Percentiles rank a stretch among this genome's conserved stretches.
Conservation (phyloP, 2,113 vertebrate genomes). For the Rallus limicola region DNA sequence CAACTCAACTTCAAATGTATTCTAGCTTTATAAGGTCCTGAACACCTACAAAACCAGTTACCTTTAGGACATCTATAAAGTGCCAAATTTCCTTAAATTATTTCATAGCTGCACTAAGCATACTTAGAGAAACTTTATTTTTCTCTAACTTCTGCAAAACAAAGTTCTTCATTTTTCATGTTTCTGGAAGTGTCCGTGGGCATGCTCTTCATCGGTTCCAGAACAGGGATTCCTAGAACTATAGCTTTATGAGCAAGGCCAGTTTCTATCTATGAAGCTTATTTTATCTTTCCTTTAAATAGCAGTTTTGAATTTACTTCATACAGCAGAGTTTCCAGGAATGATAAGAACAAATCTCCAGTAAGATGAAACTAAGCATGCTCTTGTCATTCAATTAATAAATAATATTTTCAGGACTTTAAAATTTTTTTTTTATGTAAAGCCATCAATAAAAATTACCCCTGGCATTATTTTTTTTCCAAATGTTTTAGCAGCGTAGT, state of each 20-base stretch:
- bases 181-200: not conserved
- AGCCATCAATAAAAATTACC: not conserved
- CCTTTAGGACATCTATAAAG: not conserved
- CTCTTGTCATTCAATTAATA: not conserved
- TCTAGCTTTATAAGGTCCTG: not conserved
- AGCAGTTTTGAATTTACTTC: not conserved
- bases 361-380: not conserved
- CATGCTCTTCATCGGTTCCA: not conserved
- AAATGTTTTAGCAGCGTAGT: not conserved
- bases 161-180: not conserved
- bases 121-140: not conserved
- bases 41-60: not conserved
- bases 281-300: not conserved
- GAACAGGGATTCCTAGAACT: not conserved
- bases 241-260: not conserved
- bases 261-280: not conserved
- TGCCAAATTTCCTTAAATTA: not conserved
- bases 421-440: not conserved
- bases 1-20: not conserved
- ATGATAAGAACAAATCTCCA: not conserved
- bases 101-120: not conserved
- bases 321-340: not conserved
- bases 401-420: not conserved
- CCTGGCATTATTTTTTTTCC: not conserved
- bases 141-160: not conserved